Evolutionary conservation across 1,140 invertebrate species (phyloP).

Genomic region (Thalassaphorura encarpata): DNA sequence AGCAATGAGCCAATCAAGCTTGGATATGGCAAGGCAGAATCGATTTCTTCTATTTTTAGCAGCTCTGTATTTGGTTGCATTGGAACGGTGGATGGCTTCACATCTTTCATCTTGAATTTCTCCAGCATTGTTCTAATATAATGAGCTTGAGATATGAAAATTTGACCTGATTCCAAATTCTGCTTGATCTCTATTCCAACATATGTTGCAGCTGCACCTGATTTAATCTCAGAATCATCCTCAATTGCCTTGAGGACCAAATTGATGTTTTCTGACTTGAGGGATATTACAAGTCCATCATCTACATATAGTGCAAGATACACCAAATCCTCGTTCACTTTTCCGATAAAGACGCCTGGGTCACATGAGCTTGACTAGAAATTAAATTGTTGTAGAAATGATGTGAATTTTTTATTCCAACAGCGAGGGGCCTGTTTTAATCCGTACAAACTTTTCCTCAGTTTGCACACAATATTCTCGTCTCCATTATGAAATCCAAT

Average conservation of each 20-base stretch:
- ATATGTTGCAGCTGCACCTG: neutral
- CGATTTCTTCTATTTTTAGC: conserved; percentile 4
- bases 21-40: conserved; percentile 26
- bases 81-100: conserved; percentile 26
- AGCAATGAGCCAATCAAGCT: conserved; percentile 37
- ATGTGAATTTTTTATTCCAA: conserved; percentile 35
- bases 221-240: neutral
- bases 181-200: neutral
- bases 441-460: conserved; percentile 39
- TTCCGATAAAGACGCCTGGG: too few relatives aligned
- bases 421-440: conserved; percentile 39
- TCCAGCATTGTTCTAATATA: neutral
- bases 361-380: too few relatives aligned
- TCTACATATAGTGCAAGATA: too few relatives aligned
- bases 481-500: conserved; percentile 12
- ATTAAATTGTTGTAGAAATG: neutral
- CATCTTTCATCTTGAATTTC: neutral
- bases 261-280: too few relatives aligned
- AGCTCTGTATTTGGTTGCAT: conserved; percentile 32
- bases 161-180: neutral
- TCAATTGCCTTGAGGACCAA: too few relatives aligned
- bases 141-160: neutral
- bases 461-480: conserved; percentile 9
- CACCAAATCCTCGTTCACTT: too few relatives aligned
- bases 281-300: too few relatives aligned